Base-by-base conservation (phyloP, 2,797 vertebrate species). In the Tadarida brasiliensis region DNA sequence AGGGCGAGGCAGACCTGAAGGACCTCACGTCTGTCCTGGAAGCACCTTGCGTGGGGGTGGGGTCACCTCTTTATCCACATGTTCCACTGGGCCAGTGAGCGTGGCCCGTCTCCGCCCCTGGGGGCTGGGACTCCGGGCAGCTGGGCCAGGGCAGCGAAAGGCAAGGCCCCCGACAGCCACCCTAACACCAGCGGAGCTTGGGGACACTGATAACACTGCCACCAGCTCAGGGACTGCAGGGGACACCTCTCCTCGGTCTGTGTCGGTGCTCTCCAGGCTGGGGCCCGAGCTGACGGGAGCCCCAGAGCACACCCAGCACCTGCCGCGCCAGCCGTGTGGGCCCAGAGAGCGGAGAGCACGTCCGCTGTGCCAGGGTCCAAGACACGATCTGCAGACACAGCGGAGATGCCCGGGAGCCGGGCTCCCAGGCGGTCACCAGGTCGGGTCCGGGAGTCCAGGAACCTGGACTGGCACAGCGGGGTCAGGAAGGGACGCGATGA, bases 291-390 rank as follows among this genome's bases (percentile, higher is more conserved):
- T 65, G 44, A 35, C 22, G 54, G 33, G 24, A 71, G 19, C 47
- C 24, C 11, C 0, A 0, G 11, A 26, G 24, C 22, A 35, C 0
- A 0, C 65, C 28, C 16, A 1, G 1, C 0, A 5, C 14, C 2
- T 0, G 15, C 24, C 7, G 28, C 11, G 0, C 30, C 35, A 20
- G 7, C 20, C 87, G 10, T 0, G 0, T 1, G 7, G 51, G 16
- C 24, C 11, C 33, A 3, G 39, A 28, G 65, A 51, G 28, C 87
- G 19, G 1, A 28, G 26, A 26, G 7, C 1, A 11, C 3, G 24
- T 11, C 28, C 3, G 6, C 16, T 35, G 22, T 0, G 35, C 44
- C 3, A 4, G 71, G 26, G 33, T 6, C 30, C 2, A 74, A 17
- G 30, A 9, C 3, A 0, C 1, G 1, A 56, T 28, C 39, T 47